A percentile compares a stretch with the other conserved stretches of the same genome.
Evolutionary conservation across 2,888 invertebrate genomes (phyloP).

Genomic region (Cosmorhoe ocellata): DNA sequence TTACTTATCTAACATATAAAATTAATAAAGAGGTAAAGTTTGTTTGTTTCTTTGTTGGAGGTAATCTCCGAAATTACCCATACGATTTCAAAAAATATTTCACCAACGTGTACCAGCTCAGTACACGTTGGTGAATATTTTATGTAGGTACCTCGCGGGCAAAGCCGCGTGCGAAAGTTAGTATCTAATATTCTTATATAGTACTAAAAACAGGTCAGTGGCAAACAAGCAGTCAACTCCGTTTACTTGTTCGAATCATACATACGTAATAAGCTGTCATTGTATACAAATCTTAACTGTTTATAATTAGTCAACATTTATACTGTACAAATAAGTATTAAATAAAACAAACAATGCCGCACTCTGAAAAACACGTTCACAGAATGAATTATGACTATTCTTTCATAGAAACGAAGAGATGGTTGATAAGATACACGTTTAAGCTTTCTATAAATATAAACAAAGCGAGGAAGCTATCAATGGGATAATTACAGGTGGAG

Average conservation of each 20-base stretch:
- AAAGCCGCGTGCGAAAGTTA: no score
- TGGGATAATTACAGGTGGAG: conserved; percentile 24
- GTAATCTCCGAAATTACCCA: no score
- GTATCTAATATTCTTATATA: no score
- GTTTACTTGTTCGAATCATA: conserved; percentile 20
- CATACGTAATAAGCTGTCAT: conserved; percentile 28
- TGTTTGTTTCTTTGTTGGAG: no score
- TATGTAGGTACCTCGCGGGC: no score
- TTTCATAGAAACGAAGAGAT: conserved; percentile 40
- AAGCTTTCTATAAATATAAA: conserved; percentile 20
- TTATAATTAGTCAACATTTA: conserved; percentile 33
- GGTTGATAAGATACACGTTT: conserved; percentile 43
- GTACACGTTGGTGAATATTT: no score
- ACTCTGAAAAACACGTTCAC: conserved; percentile 40
- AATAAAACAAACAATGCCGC: conserved; percentile 31
- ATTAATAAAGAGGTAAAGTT: no score
- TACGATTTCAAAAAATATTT: no score
- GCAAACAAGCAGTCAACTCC: conserved; percentile 28
- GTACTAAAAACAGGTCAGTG: conserved; percentile 8
- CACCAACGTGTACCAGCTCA: no score
- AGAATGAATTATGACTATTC: conserved; percentile 41
- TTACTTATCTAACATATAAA: no score
- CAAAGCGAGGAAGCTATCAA: conserved; percentile 27
- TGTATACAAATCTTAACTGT: conserved; percentile 19
- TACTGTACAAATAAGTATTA: conserved; percentile 28